Percentiles rank a stretch among this genome's conserved stretches.
Conservation (phyloP, 2,797 vertebrate species). For the Ciconia nigra region DNA sequence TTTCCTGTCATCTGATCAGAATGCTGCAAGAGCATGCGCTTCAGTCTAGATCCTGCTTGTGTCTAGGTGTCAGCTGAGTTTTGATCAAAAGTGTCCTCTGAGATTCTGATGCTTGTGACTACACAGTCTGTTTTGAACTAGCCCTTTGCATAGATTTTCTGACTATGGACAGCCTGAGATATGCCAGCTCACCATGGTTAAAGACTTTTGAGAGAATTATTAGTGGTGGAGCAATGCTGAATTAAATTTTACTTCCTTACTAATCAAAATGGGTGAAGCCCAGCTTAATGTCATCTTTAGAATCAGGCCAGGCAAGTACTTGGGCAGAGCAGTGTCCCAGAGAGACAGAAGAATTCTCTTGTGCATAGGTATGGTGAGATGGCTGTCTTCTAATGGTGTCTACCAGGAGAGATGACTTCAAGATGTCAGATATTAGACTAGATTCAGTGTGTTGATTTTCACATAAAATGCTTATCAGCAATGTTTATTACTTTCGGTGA, state of each 20-base stretch:
- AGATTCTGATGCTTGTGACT: background rate
- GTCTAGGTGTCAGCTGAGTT: background rate
- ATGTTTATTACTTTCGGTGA: background rate
- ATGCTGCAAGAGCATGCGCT: fast-evolving
- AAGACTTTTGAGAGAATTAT: background rate
- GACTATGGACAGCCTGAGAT: background rate
- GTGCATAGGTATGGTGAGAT: background rate
- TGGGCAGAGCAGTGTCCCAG: background rate
- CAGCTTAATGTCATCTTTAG: background rate
- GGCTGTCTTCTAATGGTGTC: background rate
- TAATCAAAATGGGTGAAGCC: background rate
- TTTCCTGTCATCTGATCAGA: background rate
- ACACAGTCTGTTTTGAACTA: background rate
- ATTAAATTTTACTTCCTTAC: background rate
- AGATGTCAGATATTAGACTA: background rate
- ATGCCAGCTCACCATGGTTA: background rate
- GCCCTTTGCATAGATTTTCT: background rate
- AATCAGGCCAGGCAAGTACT: background rate
- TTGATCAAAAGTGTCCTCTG: background rate
- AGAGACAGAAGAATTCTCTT: background rate
- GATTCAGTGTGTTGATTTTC: background rate
- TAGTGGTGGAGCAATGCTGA: background rate
- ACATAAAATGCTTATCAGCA: background rate
- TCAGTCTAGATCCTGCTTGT: background rate
- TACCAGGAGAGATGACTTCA: background rate